Base-by-base conservation (phyloP, 2,888 invertebrate species). In the Clistopyga incitator region DNA sequence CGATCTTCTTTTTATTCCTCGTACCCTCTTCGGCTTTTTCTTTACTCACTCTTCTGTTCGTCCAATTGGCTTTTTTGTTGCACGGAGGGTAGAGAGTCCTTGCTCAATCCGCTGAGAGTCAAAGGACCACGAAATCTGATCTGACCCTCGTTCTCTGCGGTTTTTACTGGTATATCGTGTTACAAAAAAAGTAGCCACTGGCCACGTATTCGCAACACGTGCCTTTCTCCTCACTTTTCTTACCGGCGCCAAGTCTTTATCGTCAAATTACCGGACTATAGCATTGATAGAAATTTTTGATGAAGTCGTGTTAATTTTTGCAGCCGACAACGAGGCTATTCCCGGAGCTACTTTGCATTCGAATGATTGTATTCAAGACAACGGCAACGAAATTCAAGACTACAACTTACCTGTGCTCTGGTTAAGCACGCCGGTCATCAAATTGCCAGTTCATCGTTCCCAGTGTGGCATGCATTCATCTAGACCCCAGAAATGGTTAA, bases 71-170 rank as follows among this genome's bases (percentile, higher is more conserved):
- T 42, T 52, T 70, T 52, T 72, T 52, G 13, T 45, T 54, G 54
- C 20, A 56, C 45, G 23, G 20, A 34, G 56, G 47, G 47, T 15
- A 71, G 42, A 71, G 42, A 23, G 29, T 54, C 54, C 45, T 71
- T 15, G 25, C 23, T 59, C 10, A 15, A 15, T 50, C 18, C 50
- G 64, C 18, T 15, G 47, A 72, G 45, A 65, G 64, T 72, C 65
- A 18, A 72, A 79, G 45, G 65, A 34, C n/a, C 42, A 68, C 67
- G 42, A 67, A 74, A 79, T 74, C 56, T 38, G 67, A 79, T 67
- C 50, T 59, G 74, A 56, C n/a, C 56, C 47, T 59, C 20, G 38
- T 79, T n/a, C 29, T 42, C n/a, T 29, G 42, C 34, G 20, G 38
- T 67, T 72, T 78, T 72, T 65, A 8, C 15, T 2, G 15, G n/a